These are phyloP conservation scores for Podarcis muralis DNA, from an alignment of 2,113 vertebrate genomes.

Conservation along the genomic window DNA sequence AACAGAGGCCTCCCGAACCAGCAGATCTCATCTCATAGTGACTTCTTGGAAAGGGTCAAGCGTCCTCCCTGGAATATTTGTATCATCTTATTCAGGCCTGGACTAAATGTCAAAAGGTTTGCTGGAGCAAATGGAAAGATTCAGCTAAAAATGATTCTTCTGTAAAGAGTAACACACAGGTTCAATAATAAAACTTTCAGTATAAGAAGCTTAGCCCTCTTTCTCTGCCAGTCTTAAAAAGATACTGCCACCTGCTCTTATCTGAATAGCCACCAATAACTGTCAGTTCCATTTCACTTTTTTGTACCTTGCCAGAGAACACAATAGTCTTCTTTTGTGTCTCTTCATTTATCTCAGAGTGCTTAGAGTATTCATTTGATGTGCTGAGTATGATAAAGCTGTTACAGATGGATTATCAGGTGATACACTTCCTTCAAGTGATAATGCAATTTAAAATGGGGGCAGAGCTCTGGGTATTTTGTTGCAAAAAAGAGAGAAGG, in stretches of 20 bases:
- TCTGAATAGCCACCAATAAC: constrained; percentile 11
- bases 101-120: constrained; percentile 10
- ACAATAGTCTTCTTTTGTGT: constrained; percentile 5
- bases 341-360: constrained; percentile 12
- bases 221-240: neutral
- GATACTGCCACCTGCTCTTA: neutral
- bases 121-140: neutral
- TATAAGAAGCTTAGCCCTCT: constrained; percentile 17
- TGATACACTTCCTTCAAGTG: neutral
- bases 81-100: neutral
- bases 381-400: constrained; percentile 25
- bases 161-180: constrained; percentile 14
- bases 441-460: constrained; percentile 6
- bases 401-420: constrained; percentile 22
- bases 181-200: constrained; percentile 18
- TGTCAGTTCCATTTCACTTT: neutral
- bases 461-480: neutral
- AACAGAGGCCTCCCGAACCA: neutral
- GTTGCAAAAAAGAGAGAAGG: constrained; percentile 35
- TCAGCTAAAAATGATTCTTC: constrained; percentile 12
- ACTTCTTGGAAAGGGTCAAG: neutral
- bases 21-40: too few species aligned
- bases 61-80: neutral
- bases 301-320: neutral
- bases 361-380: constrained; percentile 18